Percentiles rank a stretch among this genome's conserved stretches.
Conservation (phyloP, 2,113 vertebrate species). For the Scolopax mira region DNA sequence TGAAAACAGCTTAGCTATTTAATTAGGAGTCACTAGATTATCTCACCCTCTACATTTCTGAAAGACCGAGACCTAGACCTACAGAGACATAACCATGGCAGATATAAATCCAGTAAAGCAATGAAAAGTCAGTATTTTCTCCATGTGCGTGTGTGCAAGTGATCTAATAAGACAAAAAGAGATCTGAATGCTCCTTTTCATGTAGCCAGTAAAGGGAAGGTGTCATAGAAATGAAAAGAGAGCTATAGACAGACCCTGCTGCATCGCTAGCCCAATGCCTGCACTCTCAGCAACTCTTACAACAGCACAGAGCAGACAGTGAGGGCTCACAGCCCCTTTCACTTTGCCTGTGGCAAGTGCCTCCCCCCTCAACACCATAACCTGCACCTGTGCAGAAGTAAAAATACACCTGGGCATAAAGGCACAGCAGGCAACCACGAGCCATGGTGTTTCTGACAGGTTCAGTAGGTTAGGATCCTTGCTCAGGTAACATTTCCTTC, state of each 20-base stretch:
- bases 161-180: neutral
- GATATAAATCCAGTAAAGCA: neutral
- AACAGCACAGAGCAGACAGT: neutral
- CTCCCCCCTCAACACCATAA: neutral
- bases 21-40: neutral
- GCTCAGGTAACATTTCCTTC: neutral
- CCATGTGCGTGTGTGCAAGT: neutral
- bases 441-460: neutral
- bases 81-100: neutral
- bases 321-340: neutral
- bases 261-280: neutral
- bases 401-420: neutral
- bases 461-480: neutral
- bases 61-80: neutral
- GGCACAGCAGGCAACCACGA: fast-evolving
- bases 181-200: neutral
- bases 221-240: neutral
- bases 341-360: neutral
- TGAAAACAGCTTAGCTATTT: neutral
- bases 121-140: neutral
- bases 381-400: neutral
- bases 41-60: neutral
- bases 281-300: neutral
- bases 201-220: neutral
- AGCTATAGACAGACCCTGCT: neutral